phyloP scores from a whole-genome alignment of 2,113 vertebrate genomes.

The Notarius quadriscutis region DNA sequence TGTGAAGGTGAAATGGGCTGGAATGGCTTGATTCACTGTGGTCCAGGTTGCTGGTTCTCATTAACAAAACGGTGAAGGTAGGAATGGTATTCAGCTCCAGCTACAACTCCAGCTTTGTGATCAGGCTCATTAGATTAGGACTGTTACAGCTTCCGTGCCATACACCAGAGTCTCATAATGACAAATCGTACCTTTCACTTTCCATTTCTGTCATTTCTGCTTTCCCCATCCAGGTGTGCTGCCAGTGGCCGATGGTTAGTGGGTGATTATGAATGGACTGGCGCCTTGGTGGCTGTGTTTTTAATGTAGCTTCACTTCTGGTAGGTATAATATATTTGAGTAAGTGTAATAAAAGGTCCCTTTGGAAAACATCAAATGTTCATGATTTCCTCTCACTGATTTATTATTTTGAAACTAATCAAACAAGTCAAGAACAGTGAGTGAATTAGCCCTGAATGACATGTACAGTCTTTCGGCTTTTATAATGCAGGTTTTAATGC shows the following conservation, averaged over 20 bases:
- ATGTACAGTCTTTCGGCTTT: neutral
- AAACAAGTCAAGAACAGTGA: neutral
- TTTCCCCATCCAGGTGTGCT: constrained; percentile 2
- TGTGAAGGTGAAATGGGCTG: constrained; percentile 62
- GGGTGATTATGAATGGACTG: neutral
- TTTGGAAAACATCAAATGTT: neutral
- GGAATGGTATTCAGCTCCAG: constrained; percentile 17
- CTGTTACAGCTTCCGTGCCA: constrained; percentile 30
- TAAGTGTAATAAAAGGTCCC: neutral
- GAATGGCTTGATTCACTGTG: constrained; percentile 24
- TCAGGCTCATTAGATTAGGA: constrained; percentile 45
- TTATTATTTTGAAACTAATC: constrained; percentile 4
- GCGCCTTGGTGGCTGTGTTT: neutral
- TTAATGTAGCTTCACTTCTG: neutral
- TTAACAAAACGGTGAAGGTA: constrained; percentile 45
- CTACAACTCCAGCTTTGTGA: constrained; percentile 53
- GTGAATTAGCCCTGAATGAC: neutral
- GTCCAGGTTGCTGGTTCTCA: constrained; percentile 42
- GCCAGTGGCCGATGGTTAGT: neutral
- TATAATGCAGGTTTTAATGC: neutral
- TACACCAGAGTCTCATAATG: constrained; percentile 28
- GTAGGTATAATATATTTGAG: neutral
- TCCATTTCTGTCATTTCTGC: constrained; percentile 24
- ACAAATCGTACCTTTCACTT: constrained; percentile 32
- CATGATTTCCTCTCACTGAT: neutral